Percentiles rank a stretch among this genome's conserved stretches.
Conservation (phyloP, 2,797 vertebrate genomes). For the Bradypodion ventrale region DNA sequence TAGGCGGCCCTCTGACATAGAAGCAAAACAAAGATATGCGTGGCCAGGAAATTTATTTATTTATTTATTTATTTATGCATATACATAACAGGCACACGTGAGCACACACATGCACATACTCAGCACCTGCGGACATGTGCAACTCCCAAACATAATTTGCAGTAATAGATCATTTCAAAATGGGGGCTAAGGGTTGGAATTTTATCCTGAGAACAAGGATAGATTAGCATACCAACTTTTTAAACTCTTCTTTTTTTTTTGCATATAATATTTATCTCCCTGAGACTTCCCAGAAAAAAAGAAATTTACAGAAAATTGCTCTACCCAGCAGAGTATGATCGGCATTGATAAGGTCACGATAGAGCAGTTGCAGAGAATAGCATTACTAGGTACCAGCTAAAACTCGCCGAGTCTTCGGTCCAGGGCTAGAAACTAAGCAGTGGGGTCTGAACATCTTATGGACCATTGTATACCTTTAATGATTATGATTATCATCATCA, state of each 20-base stretch:
- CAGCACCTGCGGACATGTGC: no score
- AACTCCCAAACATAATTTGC: neutral
- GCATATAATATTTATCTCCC: neutral
- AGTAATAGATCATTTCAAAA: neutral
- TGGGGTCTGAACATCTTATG: no score
- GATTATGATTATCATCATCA: no score
- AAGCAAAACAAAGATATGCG: slow-evolving; percentile 69
- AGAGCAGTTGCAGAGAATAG: no score
- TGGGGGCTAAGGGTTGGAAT: no score
- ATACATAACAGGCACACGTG: neutral
- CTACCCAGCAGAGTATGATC: no score
- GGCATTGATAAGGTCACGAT: no score
- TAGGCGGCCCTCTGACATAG: slow-evolving; percentile 68
- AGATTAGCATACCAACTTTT: neutral
- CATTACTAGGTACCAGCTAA: no score
- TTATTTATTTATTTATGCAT: neutral
- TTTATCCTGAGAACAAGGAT: neutral
- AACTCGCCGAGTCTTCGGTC: no score
- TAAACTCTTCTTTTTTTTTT: neutral
- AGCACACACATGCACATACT: no score
- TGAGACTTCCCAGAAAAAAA: neutral
- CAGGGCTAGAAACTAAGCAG: no score
- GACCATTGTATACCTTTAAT: no score
- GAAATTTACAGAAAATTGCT: neutral
- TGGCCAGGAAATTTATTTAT: slow-evolving; percentile 58